Evolutionary conservation across 1,140 invertebrate species (phyloP).

Genomic region (Megathymus violae): DNA sequence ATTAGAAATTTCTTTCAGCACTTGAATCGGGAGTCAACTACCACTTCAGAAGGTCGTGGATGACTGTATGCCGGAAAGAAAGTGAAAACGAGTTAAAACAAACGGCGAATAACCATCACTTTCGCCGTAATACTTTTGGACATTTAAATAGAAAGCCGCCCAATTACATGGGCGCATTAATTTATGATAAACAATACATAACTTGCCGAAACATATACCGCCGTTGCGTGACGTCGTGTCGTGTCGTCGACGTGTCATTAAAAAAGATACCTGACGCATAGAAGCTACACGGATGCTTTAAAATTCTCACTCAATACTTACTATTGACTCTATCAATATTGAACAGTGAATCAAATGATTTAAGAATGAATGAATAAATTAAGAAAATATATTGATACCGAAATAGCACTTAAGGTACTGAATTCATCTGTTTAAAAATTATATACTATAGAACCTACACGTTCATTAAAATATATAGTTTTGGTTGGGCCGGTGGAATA

Average conservation of each 20-base stretch:
- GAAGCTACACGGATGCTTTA: background rate
- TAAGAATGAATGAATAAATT: no score
- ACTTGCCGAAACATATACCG: slow-evolving; percentile 1
- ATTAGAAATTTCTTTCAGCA: no score
- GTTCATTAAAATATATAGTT: no score
- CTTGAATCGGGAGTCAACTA: background rate
- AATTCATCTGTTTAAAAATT: no score
- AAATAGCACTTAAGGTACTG: no score
- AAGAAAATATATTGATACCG: no score
- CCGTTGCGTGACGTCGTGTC: background rate
- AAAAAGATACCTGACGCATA: background rate
- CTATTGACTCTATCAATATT: no score
- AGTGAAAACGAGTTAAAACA: slow-evolving; percentile 58
- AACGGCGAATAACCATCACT: slow-evolving; percentile 46
- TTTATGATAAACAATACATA: slow-evolving; percentile 33
- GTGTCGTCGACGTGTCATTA: background rate
- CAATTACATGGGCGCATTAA: slow-evolving; percentile 23
- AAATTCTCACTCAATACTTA: background rate
- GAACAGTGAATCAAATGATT: no score
- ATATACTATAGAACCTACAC: no score
- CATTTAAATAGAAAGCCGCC: slow-evolving; percentile 74
- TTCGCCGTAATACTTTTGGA: slow-evolving; percentile 69
- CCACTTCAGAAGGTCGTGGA: background rate
- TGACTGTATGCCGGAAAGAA: slow-evolving; percentile 39
- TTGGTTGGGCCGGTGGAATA: no score